Evolutionary conservation across 2,797 vertebrate species (phyloP).

Genomic region (Macrochelys suwanniensis): DNA sequence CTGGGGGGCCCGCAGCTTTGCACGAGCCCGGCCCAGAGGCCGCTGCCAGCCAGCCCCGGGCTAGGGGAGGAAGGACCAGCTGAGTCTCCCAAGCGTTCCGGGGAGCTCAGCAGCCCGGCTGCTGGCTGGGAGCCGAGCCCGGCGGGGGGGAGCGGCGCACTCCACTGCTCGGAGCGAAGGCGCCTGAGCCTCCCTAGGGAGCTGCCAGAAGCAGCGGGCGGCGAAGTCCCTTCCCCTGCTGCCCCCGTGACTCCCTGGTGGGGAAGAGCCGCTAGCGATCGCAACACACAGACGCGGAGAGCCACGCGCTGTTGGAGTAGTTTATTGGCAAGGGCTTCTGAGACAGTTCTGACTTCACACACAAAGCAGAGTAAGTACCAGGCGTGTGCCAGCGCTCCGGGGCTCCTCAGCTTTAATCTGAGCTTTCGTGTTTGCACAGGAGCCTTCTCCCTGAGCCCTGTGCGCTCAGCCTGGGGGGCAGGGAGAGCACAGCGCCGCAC

Average conservation of each 20-base stretch:
- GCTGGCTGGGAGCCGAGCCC: background rate
- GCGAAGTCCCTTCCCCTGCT: background rate
- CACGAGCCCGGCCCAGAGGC: background rate
- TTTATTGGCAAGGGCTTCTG: conserved; percentile 75
- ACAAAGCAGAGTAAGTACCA: background rate
- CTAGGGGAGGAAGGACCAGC: background rate
- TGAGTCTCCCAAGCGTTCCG: background rate
- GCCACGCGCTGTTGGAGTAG: conserved; percentile 71
- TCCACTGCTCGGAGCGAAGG: background rate
- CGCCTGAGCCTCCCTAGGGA: background rate
- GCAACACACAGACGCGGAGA: conserved; percentile 74
- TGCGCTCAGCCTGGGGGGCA: background rate
- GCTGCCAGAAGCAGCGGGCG: background rate
- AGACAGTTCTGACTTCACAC: conserved; percentile 14
- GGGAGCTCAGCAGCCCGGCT: background rate
- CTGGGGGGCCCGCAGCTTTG: background rate
- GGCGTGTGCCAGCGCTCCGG: background rate
- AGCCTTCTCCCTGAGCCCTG: conserved; percentile 18
- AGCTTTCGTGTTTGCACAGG: conserved; percentile 49
- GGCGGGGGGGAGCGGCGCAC: background rate
- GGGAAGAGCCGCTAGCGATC: background rate
- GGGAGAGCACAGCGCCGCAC: background rate
- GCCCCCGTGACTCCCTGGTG: too few relatives aligned
- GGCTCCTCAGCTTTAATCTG: conserved; percentile 30
- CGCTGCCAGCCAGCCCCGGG: background rate